Conservation (phyloP, 2,113 vertebrate species). For the Proteles cristata region DNA sequence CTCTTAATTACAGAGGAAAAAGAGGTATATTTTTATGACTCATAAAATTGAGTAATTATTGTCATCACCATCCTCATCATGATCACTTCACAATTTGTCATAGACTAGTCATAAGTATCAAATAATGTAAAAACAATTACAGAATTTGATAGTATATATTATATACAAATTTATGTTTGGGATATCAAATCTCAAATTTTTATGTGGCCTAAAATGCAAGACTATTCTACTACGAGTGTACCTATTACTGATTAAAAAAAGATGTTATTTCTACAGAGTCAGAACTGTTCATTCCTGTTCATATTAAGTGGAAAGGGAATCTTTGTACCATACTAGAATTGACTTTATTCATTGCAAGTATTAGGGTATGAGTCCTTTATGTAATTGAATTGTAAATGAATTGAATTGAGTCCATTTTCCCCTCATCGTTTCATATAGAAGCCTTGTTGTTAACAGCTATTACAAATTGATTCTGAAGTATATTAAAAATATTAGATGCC, state of each 20-base stretch:
- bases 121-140: not conserved
- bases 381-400: not conserved
- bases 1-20: not conserved
- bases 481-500: not conserved
- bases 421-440: not conserved
- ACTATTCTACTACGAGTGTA: not conserved
- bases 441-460: not conserved
- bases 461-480: not conserved
- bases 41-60: not conserved
- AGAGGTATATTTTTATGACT: not conserved
- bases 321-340: not conserved
- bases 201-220: not conserved
- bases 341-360: not conserved
- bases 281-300: not conserved
- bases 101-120: not conserved
- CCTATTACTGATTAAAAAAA: not conserved
- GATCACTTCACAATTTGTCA: not conserved
- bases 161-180: not conserved
- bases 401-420: not conserved
- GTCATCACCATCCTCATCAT: not conserved
- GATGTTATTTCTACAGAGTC: not conserved
- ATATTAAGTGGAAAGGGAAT: not conserved
- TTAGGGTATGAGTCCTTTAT: not conserved
- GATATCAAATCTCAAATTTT: not conserved
- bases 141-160: not conserved